Conservation (phyloP, 2,113 vertebrate species). For the Motacilla tschutschensis region DNA sequence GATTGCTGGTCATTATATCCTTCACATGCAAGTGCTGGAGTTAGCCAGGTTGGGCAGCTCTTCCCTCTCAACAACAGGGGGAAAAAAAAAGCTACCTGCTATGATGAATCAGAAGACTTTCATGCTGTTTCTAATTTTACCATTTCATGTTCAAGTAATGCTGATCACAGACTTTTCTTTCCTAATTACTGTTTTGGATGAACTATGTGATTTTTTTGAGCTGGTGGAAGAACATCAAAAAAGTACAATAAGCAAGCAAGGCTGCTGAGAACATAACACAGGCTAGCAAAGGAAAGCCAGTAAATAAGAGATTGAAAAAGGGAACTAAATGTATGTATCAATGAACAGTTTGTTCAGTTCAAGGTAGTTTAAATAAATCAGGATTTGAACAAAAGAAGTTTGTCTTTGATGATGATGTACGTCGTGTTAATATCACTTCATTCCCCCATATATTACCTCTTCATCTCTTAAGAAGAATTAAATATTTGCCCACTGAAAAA, state of each 20-base stretch:
- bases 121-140: background rate
- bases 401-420: background rate
- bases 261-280: background rate
- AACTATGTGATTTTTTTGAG: slow-evolving; percentile 4
- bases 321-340: background rate
- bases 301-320: background rate
- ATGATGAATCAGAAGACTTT: background rate
- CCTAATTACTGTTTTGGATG: slow-evolving; percentile 4
- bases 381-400: background rate
- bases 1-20: background rate
- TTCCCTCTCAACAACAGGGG: background rate
- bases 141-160: background rate
- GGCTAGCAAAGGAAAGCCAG: background rate
- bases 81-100: background rate
- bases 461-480: background rate
- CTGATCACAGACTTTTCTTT: slow-evolving; percentile 16
- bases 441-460: background rate
- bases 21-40: background rate
- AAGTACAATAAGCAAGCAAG: background rate
- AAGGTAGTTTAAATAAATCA: slow-evolving; percentile 15
- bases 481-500: background rate
- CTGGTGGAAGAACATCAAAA: background rate
- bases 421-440: background rate
- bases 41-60: background rate
- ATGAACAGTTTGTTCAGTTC: background rate